Conservation (phyloP, 2,113 vertebrate genomes). For the Balaenoptera acutorostrata region DNA sequence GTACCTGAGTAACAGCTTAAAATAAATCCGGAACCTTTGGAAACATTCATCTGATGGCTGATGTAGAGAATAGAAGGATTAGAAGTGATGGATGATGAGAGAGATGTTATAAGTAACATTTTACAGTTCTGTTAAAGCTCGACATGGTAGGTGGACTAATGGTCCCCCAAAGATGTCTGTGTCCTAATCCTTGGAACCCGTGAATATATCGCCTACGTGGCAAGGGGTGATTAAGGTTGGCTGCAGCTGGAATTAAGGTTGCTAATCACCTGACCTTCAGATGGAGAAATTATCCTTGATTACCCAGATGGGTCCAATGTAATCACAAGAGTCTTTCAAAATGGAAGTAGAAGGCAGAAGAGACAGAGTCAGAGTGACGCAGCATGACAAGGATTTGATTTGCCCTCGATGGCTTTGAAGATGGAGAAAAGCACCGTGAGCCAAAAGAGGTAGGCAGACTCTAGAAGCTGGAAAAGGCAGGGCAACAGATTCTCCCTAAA, state of each 20-base stretch:
- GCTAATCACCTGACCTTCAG: neutral
- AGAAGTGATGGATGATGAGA: constrained; percentile 11
- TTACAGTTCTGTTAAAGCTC: constrained; percentile 23
- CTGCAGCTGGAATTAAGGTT: neutral
- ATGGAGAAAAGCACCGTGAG: neutral
- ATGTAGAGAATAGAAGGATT: neutral
- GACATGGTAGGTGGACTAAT: neutral
- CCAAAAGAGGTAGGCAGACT: neutral
- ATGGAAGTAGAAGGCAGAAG: neutral
- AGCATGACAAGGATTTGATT: neutral
- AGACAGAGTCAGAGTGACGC: neutral
- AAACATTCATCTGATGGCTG: neutral
- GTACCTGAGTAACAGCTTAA: neutral
- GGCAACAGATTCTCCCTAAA: neutral
- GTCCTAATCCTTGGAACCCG: neutral
- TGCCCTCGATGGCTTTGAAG: neutral
- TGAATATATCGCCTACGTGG: neutral
- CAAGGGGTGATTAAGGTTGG: neutral
- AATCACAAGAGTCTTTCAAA: constrained; percentile 16
- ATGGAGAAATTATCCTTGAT: neutral
- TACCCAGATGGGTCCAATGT: neutral
- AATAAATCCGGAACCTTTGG: neutral
- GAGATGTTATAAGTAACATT: neutral
- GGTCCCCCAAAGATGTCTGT: neutral
- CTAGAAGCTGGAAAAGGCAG: neutral